Base-by-base conservation (phyloP, 2,797 vertebrate species). In the Peromyscus aztecus region DNA sequence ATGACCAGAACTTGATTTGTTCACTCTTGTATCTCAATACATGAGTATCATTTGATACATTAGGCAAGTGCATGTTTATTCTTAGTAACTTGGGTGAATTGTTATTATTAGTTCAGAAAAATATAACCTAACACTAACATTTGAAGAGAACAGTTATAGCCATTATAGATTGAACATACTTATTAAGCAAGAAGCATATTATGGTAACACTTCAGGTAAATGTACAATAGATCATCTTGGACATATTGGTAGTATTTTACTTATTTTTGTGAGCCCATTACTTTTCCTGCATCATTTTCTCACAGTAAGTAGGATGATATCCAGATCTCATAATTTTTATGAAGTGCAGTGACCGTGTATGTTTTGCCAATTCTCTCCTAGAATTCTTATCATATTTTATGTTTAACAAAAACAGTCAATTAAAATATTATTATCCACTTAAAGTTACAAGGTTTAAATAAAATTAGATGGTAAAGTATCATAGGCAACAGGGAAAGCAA, bases 111-210 rank as follows among this genome's bases (percentile, higher is more conserved):
- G 8, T 37, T 99, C 31, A 99, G 99, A n/a, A 99, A 99, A 40
- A 99, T 65, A 34, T 31, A 99, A 98, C 99, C 46, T 99, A 95
- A 99, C 99, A 63, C 97, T 96, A 10, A 98, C 98, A 0, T 99
- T 99, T 94, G 99, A 99, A 94, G 99, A 99, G 98, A 99, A 99
- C 57, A 99, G 99, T 94, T 99, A 98, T 96, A 99, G 99, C 95
- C 98, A 99, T 95, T 99, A 99, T 97, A 98, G 99, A 69, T 99
- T 99, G 96, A 97, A 98, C 73, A 67, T 94, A 10, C 83, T 97
- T 0, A 98, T 65, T 98, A 0, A 98, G 99, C 46, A 99, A 98
- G 16, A 98, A 98, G 80, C 27, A 98, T 91, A 52, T 94, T 94
- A 17, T 97, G 91, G 83, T 88, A 89, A 19, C 88, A 76, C 4